These are phyloP conservation scores for Cathartes aura DNA, from an alignment of 2,113 vertebrate species.

Conservation along the genomic window DNA sequence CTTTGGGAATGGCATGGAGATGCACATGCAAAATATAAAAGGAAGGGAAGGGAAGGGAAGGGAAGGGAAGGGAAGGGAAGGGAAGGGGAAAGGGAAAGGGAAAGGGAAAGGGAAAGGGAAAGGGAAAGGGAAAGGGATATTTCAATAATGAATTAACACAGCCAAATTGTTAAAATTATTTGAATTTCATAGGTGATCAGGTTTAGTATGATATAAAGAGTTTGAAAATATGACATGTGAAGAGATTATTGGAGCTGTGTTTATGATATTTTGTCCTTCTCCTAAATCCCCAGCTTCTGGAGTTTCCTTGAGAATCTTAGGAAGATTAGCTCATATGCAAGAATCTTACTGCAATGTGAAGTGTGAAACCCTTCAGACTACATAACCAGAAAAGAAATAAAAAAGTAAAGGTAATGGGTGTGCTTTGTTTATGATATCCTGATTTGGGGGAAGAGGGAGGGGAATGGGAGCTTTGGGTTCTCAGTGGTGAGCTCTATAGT, in stretches of 20 bases:
- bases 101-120: neutral
- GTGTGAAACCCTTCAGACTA: neutral
- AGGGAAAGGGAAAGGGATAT: neutral
- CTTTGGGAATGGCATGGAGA: neutral
- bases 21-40: neutral
- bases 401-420: neutral
- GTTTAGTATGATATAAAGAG: neutral
- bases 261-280: neutral
- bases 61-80: too few relatives aligned
- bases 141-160: neutral
- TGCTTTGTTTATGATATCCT: neutral
- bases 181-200: neutral
- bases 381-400: neutral
- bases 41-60: too few relatives aligned
- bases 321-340: neutral
- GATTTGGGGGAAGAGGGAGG: neutral
- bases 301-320: neutral
- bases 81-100: neutral
- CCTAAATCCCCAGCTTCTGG: neutral
- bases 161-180: neutral
- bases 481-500: neutral
- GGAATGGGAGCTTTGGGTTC: neutral
- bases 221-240: neutral
- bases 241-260: neutral
- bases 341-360: neutral